Evolutionary conservation across 2,888 invertebrate species (phyloP), one percentile per base, ranked within the genome.

Genomic region (Myopa tessellatipennis): DNA sequence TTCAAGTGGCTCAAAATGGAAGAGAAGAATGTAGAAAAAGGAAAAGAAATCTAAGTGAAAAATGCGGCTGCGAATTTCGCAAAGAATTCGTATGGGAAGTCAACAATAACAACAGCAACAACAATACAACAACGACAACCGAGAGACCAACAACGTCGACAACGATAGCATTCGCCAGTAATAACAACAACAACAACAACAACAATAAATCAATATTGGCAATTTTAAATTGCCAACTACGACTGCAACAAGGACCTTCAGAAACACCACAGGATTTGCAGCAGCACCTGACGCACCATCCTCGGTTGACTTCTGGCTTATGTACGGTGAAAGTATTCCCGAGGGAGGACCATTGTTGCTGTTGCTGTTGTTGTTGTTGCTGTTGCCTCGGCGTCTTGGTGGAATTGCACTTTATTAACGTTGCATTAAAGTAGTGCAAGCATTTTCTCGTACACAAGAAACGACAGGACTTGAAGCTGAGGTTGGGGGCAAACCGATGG

Each of bases 141-240:
- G 12, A 58, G 40, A 18, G 16, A 72, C 14, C 34, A 52, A 67
- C 45, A 65, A 55, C 55, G 50, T 12, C 26, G n/a, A 40, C 18
- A 72, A 72, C 34, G 18, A 18, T 16, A 58, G 58, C 16, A 52
- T 14, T 16, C 3, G 1, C 61, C 2, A 14, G 34, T 18, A 34
- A 65, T 7, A 26, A 50, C 70, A 18, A 36, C 72, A 60, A 60
- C 61, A 61, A 50, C 63, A 63, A 74, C 36, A 52, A 36, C 65
- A 74, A 74, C 18, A 74, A 74, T 74, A 74, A 74, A 74, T 74
- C 74, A 74, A 74, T 74, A 74, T 74, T 74, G 74, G 58, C 87
- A 87, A 87, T 87, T 87, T 87, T 84, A 87, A 87, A 87, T 85
- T 87, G 86, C 84, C 87, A 86, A 86, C 86, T 85, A 78, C 63